Evolutionary conservation across 92 coral and sea anemone genomes (phyloP).

Genomic region (Porites evermanni): DNA sequence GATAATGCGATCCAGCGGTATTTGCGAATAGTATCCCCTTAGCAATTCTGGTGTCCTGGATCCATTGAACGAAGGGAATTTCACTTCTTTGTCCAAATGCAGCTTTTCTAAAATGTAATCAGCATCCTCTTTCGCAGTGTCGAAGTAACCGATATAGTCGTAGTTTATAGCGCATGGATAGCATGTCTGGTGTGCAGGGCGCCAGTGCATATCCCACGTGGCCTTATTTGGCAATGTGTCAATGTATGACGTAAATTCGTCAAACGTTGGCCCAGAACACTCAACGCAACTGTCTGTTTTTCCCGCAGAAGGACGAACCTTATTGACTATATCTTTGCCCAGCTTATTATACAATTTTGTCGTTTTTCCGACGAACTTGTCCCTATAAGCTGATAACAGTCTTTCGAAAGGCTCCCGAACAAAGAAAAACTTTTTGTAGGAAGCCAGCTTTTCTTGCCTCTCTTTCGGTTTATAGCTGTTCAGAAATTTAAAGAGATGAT

Average conservation of each 20-base stretch:
- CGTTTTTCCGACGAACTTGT: slow-evolving; percentile 30
- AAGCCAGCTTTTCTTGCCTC: slow-evolving; percentile 8
- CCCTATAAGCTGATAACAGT: slow-evolving; percentile 28
- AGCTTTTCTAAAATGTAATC: slow-evolving; percentile 21
- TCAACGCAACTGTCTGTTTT: neutral
- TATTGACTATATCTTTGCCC: neutral
- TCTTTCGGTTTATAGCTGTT: neutral
- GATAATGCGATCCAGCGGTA: slow-evolving; percentile 20
- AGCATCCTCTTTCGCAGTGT: slow-evolving; percentile 33
- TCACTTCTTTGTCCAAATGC: slow-evolving; percentile 8
- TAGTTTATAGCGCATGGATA: slow-evolving; percentile 30
- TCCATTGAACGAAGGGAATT: slow-evolving; percentile 29
- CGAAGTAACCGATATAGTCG: slow-evolving; percentile 19
- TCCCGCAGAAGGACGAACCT: neutral
- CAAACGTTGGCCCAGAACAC: slow-evolving; percentile 7
- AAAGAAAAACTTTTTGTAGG: slow-evolving; percentile 31
- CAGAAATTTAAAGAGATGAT: slow-evolving; percentile 17
- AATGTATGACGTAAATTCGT: slow-evolving; percentile 27
- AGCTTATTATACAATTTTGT: neutral
- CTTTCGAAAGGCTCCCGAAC: slow-evolving; percentile 45
- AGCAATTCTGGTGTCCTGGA: slow-evolving; percentile 14
- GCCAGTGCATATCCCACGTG: slow-evolving; percentile 43
- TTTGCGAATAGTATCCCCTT: slow-evolving; percentile 21
- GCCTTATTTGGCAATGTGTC: neutral
- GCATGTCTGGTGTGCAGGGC: slow-evolving; percentile 34